These are phyloP conservation scores for Mus minutoides DNA, from an alignment of 2,797 vertebrate species.

Conservation along the genomic window DNA sequence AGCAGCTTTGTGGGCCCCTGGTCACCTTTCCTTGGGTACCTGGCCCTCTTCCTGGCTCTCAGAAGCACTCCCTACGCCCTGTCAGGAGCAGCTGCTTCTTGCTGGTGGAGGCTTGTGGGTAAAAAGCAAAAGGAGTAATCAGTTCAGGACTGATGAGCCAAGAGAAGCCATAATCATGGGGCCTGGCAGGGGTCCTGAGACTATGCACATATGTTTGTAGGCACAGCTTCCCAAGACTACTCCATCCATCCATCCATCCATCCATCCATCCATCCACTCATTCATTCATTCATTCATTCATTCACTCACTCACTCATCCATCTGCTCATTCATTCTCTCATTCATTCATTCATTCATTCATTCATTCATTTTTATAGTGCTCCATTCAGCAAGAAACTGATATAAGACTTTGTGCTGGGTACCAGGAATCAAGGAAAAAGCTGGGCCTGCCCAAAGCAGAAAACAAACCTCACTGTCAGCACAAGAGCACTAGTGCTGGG, in stretches of 20 bases:
- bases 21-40: not conserved
- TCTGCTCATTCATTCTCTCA: not conserved
- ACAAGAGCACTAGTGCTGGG: accelerated
- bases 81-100: not conserved
- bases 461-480: not conserved
- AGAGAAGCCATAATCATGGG: not conserved
- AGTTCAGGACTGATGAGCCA: not conserved
- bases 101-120: not conserved
- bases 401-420: not conserved
- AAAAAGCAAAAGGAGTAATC: not conserved
- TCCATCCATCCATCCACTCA: not conserved
- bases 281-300: not conserved
- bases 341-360: not conserved
- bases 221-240: not conserved
- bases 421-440: not conserved
- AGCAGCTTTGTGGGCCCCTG: not conserved
- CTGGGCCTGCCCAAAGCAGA: not conserved
- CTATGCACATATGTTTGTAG: not conserved
- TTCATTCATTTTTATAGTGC: not conserved
- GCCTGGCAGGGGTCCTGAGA: not conserved
- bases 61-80: not conserved
- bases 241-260: not conserved
- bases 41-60: not conserved
- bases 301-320: not conserved
- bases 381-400: not conserved